These are phyloP conservation scores for Scleropages formosus DNA, from an alignment of 2,797 vertebrate genomes.

Conservation along the genomic window DNA sequence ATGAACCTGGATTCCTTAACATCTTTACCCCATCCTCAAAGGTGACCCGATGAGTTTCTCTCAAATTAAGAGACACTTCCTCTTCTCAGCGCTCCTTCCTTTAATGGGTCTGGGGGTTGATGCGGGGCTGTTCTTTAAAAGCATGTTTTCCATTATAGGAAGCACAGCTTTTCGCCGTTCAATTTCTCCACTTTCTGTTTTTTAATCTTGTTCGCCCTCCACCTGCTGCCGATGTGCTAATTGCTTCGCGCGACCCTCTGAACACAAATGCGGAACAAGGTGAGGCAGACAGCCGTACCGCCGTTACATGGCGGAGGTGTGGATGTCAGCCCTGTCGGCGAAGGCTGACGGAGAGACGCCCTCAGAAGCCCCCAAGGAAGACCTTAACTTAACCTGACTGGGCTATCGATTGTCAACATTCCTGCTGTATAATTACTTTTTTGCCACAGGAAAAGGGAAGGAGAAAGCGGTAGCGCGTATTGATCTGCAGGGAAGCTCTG, in stretches of 20 bases:
- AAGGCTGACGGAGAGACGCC: conserved; percentile 65
- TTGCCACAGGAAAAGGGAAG: conserved; percentile 50
- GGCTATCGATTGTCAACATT: conserved; percentile 91
- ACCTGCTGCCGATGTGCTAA: conserved; percentile 42
- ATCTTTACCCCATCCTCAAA: no score
- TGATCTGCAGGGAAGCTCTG: conserved; percentile 79
- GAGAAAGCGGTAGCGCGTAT: conserved; percentile 77
- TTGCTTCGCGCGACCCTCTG: conserved; percentile 45
- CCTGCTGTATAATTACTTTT: conserved; percentile 94
- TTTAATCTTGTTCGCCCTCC: not conserved
- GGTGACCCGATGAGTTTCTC: no score
- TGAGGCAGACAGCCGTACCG: conserved; percentile 47
- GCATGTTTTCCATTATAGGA: not conserved
- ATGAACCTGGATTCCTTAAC: no score
- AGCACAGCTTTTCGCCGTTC: not conserved
- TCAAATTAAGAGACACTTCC: no score
- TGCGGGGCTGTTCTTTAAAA: not conserved
- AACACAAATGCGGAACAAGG: conserved; percentile 47
- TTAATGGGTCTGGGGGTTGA: not conserved
- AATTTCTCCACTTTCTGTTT: not conserved
- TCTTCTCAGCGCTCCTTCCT: not conserved
- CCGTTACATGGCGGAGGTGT: conserved; percentile 52
- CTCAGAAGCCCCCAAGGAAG: conserved; percentile 53
- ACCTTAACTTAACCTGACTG: conserved; percentile 75
- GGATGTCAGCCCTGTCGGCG: conserved; percentile 60